Evolutionary conservation across 2,888 invertebrate genomes (phyloP).

Genomic region (Myopa testacea): DNA sequence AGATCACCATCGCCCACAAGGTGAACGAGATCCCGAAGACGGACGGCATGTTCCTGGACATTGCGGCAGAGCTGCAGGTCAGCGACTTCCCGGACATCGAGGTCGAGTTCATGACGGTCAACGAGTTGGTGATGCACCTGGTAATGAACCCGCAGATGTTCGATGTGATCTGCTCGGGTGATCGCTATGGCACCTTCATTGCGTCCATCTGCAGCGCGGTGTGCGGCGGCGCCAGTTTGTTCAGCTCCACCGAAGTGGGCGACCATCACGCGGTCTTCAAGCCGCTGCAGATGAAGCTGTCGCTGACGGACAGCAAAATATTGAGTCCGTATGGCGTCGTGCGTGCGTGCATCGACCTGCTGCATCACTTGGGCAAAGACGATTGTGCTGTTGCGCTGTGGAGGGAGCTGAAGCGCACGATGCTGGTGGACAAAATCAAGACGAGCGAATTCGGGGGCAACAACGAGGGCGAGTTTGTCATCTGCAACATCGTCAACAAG

Average conservation of each 20-base stretch:
- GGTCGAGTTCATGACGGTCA: constrained; percentile 52
- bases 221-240: constrained; percentile 60
- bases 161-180: constrained; percentile 56
- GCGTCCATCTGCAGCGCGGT: constrained; percentile 55
- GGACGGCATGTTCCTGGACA: constrained; percentile 52
- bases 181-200: constrained; percentile 58
- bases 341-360: constrained; percentile 52
- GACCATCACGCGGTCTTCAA: constrained; percentile 59
- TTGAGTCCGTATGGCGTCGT: constrained; percentile 59
- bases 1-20: constrained; percentile 57
- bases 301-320: constrained; percentile 51
- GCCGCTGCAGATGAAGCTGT: constrained; percentile 59
- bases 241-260: constrained; percentile 55
- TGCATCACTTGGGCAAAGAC: constrained; percentile 51
- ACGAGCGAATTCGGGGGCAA: constrained; percentile 55
- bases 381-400: constrained; percentile 49
- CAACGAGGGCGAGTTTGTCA: constrained; percentile 53
- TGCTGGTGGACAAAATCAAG: constrained; percentile 51
- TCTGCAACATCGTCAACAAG: constrained; percentile 53
- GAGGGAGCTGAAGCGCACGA: constrained; percentile 52
- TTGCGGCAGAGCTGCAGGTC: constrained; percentile 49
- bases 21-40: constrained; percentile 53
- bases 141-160: constrained; percentile 53
- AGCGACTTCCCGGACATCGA: constrained; percentile 45
- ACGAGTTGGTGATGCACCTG: constrained; percentile 49